Base-by-base conservation (phyloP, 2,113 vertebrate genomes). In the Apodemus speciosus region DNA sequence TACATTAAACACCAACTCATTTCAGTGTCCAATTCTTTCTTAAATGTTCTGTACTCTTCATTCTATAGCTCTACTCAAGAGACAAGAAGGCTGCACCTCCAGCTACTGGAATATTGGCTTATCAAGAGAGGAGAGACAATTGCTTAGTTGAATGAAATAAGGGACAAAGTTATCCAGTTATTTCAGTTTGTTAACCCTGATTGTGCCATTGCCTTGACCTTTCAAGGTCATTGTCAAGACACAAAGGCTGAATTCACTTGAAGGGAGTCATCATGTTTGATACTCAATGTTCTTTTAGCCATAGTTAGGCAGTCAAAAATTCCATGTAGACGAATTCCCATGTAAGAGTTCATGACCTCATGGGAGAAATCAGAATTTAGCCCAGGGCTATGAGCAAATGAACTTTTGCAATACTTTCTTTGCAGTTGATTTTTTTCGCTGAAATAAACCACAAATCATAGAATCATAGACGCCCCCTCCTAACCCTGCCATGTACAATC, bases 141-240 rank as follows among this genome's bases (percentile, higher is more conserved):
- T 21, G 25, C 46, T 83, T 88, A 62, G 66, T 9, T 72, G 35
- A 43, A 75, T 46, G 18, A 92, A 81, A 64, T n/a, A 85, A 95
- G 16, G 49, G 46, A 51, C 49, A 35, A 46, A 18, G 1, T 40
- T 77, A 56, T 35, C 49, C 56, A 72, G 64, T 32, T 13, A 40
- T 77, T 76, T 84, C 27, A 46, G 0, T 35, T 32, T 20, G 1
- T 46, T 84, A 35, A 38, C 40, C 56, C 66, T n/a, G 30, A 68
- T 69, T 18, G 53, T 80, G n/a, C 2, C 49, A 21, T 64, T 21
- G 2, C 5, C 32, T 64, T 85, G 15, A 21, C n/a, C 56, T 72
- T 75, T 77, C 27, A 10, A 62, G n/a, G 32, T 13, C 1, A 53
- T 73, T 92, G 75, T 1, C 53, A 58, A 56, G 90, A 53, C n/a